Conservation (phyloP, 2,113 vertebrate genomes). For the Spermophilus dauricus region DNA sequence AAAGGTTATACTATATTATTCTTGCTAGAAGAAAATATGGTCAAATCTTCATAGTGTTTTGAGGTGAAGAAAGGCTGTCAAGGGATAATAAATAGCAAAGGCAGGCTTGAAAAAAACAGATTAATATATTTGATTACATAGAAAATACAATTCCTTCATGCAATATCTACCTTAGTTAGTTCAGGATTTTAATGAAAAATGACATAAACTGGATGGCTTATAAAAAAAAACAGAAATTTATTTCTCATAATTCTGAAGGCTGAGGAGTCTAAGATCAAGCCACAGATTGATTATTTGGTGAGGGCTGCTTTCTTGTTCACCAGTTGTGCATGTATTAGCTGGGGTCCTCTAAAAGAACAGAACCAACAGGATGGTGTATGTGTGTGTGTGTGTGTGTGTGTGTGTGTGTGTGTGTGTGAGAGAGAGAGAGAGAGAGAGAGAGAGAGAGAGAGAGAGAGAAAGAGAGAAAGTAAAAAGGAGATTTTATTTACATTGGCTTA, state of each 20-base stretch:
- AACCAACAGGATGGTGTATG: too few species aligned
- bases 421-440: too few species aligned
- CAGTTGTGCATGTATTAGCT: not conserved
- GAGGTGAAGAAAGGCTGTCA: not conserved
- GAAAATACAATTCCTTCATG: not conserved
- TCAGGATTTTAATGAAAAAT: not conserved
- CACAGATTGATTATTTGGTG: not conserved
- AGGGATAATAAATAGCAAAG: conserved; percentile 36
- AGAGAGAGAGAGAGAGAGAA: too few species aligned
- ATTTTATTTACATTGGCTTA: too few species aligned
- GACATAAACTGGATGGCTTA: not conserved
- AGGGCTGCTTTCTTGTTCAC: not conserved
- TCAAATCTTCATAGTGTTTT: not conserved
- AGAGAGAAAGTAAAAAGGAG: too few species aligned
- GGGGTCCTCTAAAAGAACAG: too few species aligned
- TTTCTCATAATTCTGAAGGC: not conserved
- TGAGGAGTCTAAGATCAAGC: not conserved
- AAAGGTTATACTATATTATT: not conserved
- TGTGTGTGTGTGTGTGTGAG: too few species aligned
- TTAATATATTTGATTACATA: conserved; percentile 1
- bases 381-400: too few species aligned
- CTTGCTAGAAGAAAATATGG: conserved; percentile 32
- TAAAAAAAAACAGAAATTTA: not conserved
- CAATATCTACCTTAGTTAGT: not conserved
- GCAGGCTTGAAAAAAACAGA: not conserved